These are phyloP conservation scores for Spatulosminthurus flaviceps DNA, from an alignment of 2,888 invertebrate genomes.

Conservation along the genomic window DNA sequence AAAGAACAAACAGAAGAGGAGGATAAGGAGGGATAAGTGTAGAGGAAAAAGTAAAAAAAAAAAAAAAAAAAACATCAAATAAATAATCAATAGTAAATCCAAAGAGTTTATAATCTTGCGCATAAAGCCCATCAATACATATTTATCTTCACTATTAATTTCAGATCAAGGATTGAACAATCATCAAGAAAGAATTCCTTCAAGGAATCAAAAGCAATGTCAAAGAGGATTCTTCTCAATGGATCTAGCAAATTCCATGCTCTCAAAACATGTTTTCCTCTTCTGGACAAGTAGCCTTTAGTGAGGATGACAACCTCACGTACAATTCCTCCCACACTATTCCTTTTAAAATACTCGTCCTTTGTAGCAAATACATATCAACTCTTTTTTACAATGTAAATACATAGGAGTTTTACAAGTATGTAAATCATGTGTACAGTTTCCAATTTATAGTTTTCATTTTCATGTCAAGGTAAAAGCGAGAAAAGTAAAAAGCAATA, in stretches of 20 bases:
- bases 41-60: background rate
- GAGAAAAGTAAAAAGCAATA: too few species aligned
- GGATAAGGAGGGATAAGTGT: too few species aligned
- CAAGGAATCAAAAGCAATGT: too few species aligned
- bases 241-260: background rate
- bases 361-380: too few species aligned
- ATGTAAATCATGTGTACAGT: too few species aligned
- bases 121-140: background rate
- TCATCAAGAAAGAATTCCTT: slow-evolving; percentile 7
- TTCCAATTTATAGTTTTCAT: background rate
- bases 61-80: background rate
- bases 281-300: background rate
- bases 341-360: too few species aligned
- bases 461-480: slow-evolving; percentile 25
- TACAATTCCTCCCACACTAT: too few species aligned
- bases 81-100: slow-evolving; percentile 7
- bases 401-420: too few species aligned
- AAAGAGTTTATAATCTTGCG: background rate
- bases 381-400: too few species aligned
- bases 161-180: slow-evolving; percentile 29
- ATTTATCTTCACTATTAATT: too few species aligned
- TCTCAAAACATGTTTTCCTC: background rate
- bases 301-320: background rate
- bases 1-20: too few species aligned
- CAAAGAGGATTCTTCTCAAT: background rate